phyloP scores from a whole-genome alignment of 2,797 vertebrate genomes.

The Capromys pilorides region DNA sequence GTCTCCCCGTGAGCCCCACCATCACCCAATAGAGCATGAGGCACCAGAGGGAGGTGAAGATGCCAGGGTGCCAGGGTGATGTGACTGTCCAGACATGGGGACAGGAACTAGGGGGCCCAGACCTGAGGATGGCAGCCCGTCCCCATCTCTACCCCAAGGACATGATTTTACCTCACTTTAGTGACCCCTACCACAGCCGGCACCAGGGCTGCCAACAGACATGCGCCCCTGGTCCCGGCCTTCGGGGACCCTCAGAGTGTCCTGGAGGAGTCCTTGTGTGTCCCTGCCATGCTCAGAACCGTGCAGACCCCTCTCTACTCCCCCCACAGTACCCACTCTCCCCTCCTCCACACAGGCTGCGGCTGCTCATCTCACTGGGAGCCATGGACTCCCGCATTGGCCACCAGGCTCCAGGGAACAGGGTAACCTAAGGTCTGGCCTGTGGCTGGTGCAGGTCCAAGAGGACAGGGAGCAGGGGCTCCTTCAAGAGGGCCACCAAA shows the following conservation, averaged over 20 bases:
- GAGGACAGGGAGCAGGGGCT: neutral
- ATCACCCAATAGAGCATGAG: too few relatives aligned
- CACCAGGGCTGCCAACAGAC: too few relatives aligned
- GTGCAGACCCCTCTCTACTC: accelerated
- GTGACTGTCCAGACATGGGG: neutral
- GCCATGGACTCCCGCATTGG: too few relatives aligned
- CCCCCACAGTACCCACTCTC: neutral
- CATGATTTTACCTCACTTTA: accelerated
- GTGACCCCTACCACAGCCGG: too few relatives aligned
- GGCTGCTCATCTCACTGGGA: too few relatives aligned
- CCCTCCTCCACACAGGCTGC: accelerated
- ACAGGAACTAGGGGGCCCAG: neutral
- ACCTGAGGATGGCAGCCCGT: neutral
- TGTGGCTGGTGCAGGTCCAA: accelerated
- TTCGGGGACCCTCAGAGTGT: too few relatives aligned
- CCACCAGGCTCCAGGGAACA: too few relatives aligned
- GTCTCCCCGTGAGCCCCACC: neutral
- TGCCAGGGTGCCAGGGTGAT: accelerated
- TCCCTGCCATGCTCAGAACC: neutral
- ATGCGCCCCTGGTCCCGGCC: too few relatives aligned
- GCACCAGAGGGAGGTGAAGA: neutral
- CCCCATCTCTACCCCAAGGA: neutral
- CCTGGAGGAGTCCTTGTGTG: neutral
- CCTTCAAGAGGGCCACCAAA: too few relatives aligned
- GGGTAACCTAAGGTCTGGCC: accelerated